Conservation (phyloP, 2,113 vertebrate genomes). For the Sceloporus tristichus region DNA sequence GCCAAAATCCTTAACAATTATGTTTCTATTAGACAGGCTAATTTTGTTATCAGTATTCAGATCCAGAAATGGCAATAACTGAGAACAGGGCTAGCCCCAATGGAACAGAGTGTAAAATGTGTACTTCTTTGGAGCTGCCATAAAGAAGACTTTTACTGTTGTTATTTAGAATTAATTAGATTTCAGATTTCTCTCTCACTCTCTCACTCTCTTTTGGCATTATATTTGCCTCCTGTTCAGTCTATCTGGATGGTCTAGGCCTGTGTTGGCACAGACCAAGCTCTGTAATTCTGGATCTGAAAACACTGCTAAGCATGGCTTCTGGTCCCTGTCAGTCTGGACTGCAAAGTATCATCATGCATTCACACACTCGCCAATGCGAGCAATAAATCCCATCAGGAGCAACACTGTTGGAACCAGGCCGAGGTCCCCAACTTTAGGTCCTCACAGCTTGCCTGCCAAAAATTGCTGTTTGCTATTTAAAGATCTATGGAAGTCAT, state of each 20-base stretch:
- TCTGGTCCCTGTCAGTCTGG: conserved; percentile 78
- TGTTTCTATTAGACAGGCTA: neutral
- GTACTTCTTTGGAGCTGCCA: conserved; percentile 68
- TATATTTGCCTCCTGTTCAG: conserved; percentile 76
- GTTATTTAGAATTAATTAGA: conserved; percentile 78
- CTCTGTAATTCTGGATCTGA: conserved; percentile 76
- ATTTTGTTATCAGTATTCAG: neutral
- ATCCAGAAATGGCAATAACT: conserved; percentile 56
- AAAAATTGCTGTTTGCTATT: conserved; percentile 25
- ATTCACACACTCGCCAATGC: conserved; percentile 20
- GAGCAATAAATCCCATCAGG: conserved; percentile 59
- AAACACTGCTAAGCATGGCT: conserved; percentile 73
- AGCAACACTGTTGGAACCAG: conserved; percentile 70
- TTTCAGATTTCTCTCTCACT: conserved; percentile 60
- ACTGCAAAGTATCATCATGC: conserved; percentile 50
- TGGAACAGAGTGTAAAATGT: conserved; percentile 70
- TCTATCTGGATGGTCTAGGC: conserved; percentile 77
- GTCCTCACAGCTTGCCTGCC: conserved; percentile 64
- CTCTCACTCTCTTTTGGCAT: conserved; percentile 68
- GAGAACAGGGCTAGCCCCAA: conserved; percentile 61
- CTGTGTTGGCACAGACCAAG: conserved; percentile 73
- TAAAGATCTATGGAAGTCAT: conserved; percentile 56
- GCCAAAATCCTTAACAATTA: no score
- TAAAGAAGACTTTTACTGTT: conserved; percentile 61
- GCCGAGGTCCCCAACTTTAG: conserved; percentile 58